A percentile compares a stretch with the other conserved stretches of the same genome.
Evolutionary conservation across 2,888 invertebrate species (phyloP).

Genomic region (Dermolepida albohirtum): DNA sequence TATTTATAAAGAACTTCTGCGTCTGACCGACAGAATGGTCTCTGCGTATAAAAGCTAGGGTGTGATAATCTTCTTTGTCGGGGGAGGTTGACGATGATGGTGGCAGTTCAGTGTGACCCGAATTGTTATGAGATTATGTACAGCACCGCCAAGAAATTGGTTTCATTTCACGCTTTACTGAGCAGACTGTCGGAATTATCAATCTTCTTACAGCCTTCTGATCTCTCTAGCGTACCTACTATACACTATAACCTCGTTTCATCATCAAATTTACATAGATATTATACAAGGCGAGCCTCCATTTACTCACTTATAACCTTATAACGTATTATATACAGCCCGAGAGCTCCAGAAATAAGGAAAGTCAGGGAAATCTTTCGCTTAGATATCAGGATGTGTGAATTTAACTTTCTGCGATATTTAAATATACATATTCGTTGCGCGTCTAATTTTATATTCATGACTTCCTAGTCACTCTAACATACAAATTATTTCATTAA

Average conservation of each 20-base stretch:
- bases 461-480: too few species aligned
- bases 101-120: constrained; percentile 48
- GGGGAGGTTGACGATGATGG: constrained; percentile 38
- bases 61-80: constrained; percentile 49
- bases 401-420: too few species aligned
- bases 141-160: constrained; percentile 50
- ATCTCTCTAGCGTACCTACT: constrained; percentile 46
- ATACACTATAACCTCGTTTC: constrained; percentile 35
- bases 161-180: constrained; percentile 52
- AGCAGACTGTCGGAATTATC: constrained; percentile 50
- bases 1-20: constrained; percentile 32
- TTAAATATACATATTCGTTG: too few species aligned
- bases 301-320: constrained; percentile 44
- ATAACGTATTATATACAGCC: constrained; percentile 36
- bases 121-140: constrained; percentile 53
- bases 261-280: constrained; percentile 47
- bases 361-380: constrained; percentile 26
- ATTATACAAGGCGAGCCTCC: constrained; percentile 42
- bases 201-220: constrained; percentile 49
- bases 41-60: constrained; percentile 43
- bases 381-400: too few species aligned
- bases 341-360: constrained; percentile 42
- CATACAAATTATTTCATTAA: too few species aligned
- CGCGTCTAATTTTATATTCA: too few species aligned
- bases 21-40: constrained; percentile 26